Percentiles rank a stretch among this genome's conserved stretches.
These are phyloP conservation scores for Aphidius colemani DNA, from an alignment of 2,888 invertebrate genomes.

Conservation along the genomic window DNA sequence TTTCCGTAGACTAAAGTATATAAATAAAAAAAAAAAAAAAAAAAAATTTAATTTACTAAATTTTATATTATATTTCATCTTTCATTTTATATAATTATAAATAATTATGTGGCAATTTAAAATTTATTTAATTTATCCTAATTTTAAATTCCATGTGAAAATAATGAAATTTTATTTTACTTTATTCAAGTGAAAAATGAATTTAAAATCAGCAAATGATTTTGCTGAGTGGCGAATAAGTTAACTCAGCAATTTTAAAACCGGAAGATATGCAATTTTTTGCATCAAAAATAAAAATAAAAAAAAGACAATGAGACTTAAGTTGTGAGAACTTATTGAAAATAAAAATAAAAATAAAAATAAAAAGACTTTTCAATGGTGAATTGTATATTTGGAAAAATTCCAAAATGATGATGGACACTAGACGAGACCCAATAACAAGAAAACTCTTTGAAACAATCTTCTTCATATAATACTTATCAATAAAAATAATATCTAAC, in stretches of 20 bases:
- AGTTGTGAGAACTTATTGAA: not conserved
- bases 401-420: slow-evolving; percentile 42
- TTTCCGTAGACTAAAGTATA: not conserved
- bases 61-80: not conserved
- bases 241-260: slow-evolving; percentile 27
- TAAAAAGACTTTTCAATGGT: slow-evolving; percentile 28
- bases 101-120: not conserved
- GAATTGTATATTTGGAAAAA: slow-evolving; percentile 38
- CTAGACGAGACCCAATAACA: slow-evolving; percentile 33
- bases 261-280: slow-evolving; percentile 28
- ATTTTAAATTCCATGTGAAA: not conserved
- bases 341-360: slow-evolving; percentile 16
- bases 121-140: not conserved
- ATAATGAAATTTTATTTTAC: not conserved
- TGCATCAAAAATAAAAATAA: slow-evolving; percentile 1
- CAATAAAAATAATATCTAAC: no score
- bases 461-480: not conserved
- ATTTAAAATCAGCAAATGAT: slow-evolving; percentile 28
- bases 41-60: not conserved
- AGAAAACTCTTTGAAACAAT: slow-evolving; percentile 31
- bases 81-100: not conserved
- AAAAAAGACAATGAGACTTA: not conserved
- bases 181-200: not conserved
- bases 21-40: no score
- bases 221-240: slow-evolving; percentile 18